Evolutionary conservation across 2,113 vertebrate species (phyloP).

Genomic region (Micronycteris hirsuta): DNA sequence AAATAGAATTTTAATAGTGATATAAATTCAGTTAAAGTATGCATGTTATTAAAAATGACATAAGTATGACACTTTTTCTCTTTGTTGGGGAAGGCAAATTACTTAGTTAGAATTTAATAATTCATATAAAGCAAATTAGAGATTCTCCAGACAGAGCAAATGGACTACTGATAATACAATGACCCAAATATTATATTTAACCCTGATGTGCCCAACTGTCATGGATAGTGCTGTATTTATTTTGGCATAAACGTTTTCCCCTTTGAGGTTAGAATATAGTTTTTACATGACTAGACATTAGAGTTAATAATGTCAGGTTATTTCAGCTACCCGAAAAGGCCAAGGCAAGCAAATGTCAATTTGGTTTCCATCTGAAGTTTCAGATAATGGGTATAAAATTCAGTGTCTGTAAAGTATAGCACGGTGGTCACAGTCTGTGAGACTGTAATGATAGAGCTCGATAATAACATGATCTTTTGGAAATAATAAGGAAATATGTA

Average conservation of each 20-base stretch:
- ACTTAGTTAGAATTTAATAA: not conserved
- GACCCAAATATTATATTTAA: not conserved
- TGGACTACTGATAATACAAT: not conserved
- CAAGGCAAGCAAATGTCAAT: not conserved
- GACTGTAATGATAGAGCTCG: not conserved
- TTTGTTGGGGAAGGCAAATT: not conserved
- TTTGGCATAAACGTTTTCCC: not conserved
- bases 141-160: not conserved
- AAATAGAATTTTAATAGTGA: not conserved
- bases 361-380: not conserved
- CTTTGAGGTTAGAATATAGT: not conserved
- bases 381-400: not conserved
- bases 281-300: not conserved
- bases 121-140: not conserved
- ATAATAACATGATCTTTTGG: not conserved
- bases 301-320: not conserved
- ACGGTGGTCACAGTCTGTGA: not conserved
- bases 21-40: not conserved
- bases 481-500: not conserved
- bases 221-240: not conserved
- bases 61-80: not conserved
- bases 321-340: not conserved
- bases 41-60: not conserved
- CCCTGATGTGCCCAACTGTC: not conserved
- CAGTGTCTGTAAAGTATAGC: not conserved